Evolutionary conservation across 1,140 invertebrate genomes (phyloP).

Genomic region (Centruroides vittatus): DNA sequence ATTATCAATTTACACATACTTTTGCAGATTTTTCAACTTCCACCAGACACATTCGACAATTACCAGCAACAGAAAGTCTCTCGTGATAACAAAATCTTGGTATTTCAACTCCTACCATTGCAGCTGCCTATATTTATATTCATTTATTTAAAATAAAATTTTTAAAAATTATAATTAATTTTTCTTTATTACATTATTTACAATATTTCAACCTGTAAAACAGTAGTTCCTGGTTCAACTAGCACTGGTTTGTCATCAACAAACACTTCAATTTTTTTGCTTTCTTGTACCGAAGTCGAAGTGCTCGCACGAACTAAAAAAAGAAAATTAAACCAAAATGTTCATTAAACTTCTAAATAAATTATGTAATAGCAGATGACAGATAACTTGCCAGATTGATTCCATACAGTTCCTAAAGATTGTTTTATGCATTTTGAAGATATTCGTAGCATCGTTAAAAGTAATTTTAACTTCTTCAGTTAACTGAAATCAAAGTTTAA

Average conservation of each 20-base stretch:
- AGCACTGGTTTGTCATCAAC: conserved; percentile 91
- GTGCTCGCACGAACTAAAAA: too few species aligned
- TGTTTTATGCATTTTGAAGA: too few species aligned
- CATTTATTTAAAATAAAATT: neutral
- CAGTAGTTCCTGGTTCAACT: conserved; percentile 91
- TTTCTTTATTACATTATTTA: neutral
- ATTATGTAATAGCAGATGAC: too few species aligned
- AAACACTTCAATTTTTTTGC: conserved; percentile 82
- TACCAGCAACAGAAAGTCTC: conserved; percentile 91
- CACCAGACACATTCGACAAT: conserved; percentile 94
- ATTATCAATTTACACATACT: conserved; percentile 29
- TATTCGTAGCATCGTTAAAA: too few species aligned
- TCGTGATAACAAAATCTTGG: conserved; percentile 99
- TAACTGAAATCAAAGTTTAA: too few species aligned
- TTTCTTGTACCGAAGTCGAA: too few species aligned
- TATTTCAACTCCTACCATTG: conserved; percentile 90
- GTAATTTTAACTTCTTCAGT: too few species aligned
- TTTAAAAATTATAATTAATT: too few species aligned
- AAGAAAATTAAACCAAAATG: too few species aligned
- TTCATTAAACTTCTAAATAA: too few species aligned
- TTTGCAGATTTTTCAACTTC: conserved; percentile 93
- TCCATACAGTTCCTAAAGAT: too few species aligned
- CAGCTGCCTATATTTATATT: conserved; percentile 62
- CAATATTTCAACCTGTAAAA: conserved; percentile 60
- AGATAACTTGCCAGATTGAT: too few species aligned